Evolutionary conservation across 2,888 invertebrate species (phyloP), one percentile per base, ranked within the genome.

Genomic region (Chromoteleia sp.): DNA sequence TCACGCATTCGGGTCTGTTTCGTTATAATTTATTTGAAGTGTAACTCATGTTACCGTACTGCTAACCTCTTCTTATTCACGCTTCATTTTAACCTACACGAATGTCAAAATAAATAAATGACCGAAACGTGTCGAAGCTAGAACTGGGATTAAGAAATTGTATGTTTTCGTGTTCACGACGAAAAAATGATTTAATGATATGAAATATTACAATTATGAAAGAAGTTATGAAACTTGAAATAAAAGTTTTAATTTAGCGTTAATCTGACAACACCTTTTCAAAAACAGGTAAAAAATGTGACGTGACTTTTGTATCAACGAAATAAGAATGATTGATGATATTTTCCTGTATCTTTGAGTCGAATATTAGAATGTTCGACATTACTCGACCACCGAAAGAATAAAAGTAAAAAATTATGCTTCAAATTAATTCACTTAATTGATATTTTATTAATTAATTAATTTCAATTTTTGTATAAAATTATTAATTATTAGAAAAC

Each of bases 21-120:
- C n/a, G 25, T 43, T 43, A 14, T 41, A 36, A 50, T 63, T 63
- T 17, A 63, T 63, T 33, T 15, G 33, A 33, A 48, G 48, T 48
- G 29, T 48, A 19, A n/a, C 36, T 43, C 6, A 10, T n/a, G 36
- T 59, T 43, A 43, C 21, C 12, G 33, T 48, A 48, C 19, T n/a
- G 61, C 33, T n/a, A 6, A 39, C 36, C 36, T 63, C 50, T 65
- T 39, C 25, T 29, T n/a, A 29, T 29, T 43, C 25, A 33, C 12
- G 45, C 45, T 45, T 61, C 45, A 33, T 12, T 61, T 61, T 39
- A 39, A 29, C 50, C 52, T 52, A 45, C 65, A 29, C 50, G 39
- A 63, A 25, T 65, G 65, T 65, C 65, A 65, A 50, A 65, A 52
- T 52, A 39, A 52, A 65, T 50, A 52, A 65, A 65, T 39, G 52